Percentiles rank a stretch among this genome's conserved stretches.
Evolutionary conservation across 2,113 vertebrate genomes (phyloP).

Genomic region (zebrafish (Danio rerio)): DNA sequence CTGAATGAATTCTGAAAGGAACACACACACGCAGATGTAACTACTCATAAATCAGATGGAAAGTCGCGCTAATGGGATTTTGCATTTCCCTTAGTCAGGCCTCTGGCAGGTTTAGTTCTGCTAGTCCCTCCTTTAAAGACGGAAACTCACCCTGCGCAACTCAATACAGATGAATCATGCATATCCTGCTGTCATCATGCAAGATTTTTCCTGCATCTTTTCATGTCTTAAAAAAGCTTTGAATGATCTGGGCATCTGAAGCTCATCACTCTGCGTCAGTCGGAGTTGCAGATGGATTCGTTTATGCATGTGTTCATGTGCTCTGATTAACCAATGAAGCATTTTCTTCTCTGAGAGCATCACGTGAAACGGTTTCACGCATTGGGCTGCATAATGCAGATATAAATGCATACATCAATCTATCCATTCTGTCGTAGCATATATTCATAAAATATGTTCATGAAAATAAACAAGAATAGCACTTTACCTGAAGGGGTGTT

Average conservation of each 20-base stretch:
- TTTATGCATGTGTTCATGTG: background rate
- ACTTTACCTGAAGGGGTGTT: too few relatives aligned
- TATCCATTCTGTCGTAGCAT: background rate
- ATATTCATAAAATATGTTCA: too few relatives aligned
- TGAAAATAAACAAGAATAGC: too few relatives aligned
- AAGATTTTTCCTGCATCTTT: conserved; percentile 55
- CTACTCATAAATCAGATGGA: conserved; percentile 40
- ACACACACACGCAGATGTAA: conserved; percentile 36
- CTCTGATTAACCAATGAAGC: conserved; percentile 26
- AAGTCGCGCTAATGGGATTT: conserved; percentile 34
- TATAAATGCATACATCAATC: conserved; percentile 52
- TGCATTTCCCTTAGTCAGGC: conserved; percentile 72
- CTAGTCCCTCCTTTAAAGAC: conserved; percentile 68
- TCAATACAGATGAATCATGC: conserved; percentile 59
- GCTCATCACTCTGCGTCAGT: background rate
- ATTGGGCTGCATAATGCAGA: conserved; percentile 27
- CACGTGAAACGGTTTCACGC: background rate
- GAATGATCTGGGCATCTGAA: conserved; percentile 31
- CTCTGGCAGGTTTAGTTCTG: conserved; percentile 67
- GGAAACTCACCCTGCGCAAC: conserved; percentile 64
- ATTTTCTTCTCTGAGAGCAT: background rate
- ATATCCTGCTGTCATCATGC: conserved; percentile 64
- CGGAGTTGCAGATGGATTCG: background rate
- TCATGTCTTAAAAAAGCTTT: background rate
- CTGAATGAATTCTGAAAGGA: background rate